Evolutionary conservation across 2,113 vertebrate genomes (phyloP), one percentile per base, ranked within the genome.

Genomic region (Brachirus orientalis): DNA sequence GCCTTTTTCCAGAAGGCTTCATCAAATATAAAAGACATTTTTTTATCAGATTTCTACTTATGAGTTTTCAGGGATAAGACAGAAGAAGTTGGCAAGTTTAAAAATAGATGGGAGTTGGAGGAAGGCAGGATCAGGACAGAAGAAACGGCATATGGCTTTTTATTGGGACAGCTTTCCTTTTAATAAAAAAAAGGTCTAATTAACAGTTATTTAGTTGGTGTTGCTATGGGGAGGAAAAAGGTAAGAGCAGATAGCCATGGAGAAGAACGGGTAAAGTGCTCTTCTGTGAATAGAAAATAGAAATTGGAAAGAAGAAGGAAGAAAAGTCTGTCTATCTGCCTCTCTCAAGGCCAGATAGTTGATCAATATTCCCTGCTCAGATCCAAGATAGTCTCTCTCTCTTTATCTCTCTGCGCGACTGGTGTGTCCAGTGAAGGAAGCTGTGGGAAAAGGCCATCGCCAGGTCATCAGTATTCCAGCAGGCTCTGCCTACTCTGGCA

Each of bases 381-480:
- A 83, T 84, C 63, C 67, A 68, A 81, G 57, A 73, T 12, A 2
- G 47, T 46, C 50, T 63, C 56, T 48, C 45, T 12, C 61, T 51
- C 47, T 13, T 18, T 13, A 19, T 19, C 46, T 14, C 48, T 63
- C 40, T 53, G 55, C 43, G 69, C 38, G 47, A 44, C 35, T 57
- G 60, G 43, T 69, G 48, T 75, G 73, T 80, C 81, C 71, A 59
- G 36, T 48, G 72, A 69, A 76, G 79, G 87, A 83, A 82, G 82
- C 78, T 69, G 77, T 79, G 78, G 83, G 84, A 82, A 84, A 82
- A 73, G 70, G 80, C 79, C 83, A 82, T 61, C 68, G 67, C 76
- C 82, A 67, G 84, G 83, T 81, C 84, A 84, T 91, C 87, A 88
- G 86, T 89, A 86, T 91, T 89, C 88, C 84, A 75, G 75, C 66